A percentile compares a stretch with the other conserved stretches of the same genome.
These are phyloP conservation scores for Labia minor DNA, from an alignment of 2,888 invertebrate genomes.

Conservation along the genomic window DNA sequence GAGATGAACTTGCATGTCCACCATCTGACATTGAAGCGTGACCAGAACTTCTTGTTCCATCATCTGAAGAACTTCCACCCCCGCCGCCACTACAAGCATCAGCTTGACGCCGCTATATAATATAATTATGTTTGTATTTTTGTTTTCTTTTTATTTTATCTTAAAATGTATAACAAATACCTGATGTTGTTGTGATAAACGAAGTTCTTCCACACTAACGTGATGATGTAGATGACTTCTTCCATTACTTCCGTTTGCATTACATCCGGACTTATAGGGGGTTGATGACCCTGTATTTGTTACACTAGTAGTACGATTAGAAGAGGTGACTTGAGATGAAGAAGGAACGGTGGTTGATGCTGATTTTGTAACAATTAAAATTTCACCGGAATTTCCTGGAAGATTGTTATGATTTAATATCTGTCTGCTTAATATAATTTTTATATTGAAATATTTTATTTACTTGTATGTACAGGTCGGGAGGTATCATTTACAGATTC, in stretches of 20 bases:
- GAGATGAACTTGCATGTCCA: constrained; percentile 43
- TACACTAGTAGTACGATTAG: constrained; percentile 30
- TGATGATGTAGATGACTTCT: constrained; percentile 43
- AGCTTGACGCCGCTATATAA: constrained; percentile 43
- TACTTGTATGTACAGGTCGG: background rate
- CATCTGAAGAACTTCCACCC: constrained; percentile 71
- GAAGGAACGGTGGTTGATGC: background rate
- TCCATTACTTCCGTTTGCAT: constrained; percentile 31
- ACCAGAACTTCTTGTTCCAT: constrained; percentile 74
- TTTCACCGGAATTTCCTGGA: background rate
- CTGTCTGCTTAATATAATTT: too few species aligned
- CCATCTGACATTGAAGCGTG: constrained; percentile 92
- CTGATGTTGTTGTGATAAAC: constrained; percentile 38
- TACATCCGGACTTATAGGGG: constrained; percentile 34
- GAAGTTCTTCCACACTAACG: constrained; percentile 49
- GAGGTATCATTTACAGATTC: background rate
- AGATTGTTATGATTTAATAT: too few species aligned
- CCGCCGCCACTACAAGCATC: constrained; percentile 40
- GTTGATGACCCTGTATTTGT: constrained; percentile 25
- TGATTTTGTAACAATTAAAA: background rate
- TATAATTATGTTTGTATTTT: too few species aligned
- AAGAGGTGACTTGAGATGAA: background rate
- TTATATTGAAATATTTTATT: too few species aligned
- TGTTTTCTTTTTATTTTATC: background rate
- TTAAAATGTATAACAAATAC: constrained; percentile 33